Evolutionary conservation across 2,113 vertebrate genomes (phyloP).

Genomic region (Platichthys flesus): DNA sequence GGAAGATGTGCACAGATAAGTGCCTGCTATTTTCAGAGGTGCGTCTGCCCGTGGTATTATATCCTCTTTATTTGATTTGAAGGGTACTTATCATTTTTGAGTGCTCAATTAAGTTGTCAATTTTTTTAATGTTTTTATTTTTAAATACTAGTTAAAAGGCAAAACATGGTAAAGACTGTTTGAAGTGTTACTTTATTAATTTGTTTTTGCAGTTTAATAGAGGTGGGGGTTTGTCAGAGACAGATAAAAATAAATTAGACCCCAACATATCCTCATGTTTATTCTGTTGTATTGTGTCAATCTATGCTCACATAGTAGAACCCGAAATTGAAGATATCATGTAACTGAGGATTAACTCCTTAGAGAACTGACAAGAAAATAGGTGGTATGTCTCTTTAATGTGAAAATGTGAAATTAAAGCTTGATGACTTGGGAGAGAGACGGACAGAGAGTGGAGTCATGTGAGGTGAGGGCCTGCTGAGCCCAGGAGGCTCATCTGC

Average conservation of each 20-base stretch:
- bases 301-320: neutral
- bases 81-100: neutral
- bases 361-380: neutral
- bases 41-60: neutral
- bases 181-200: neutral
- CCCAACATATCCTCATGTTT: neutral
- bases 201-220: neutral
- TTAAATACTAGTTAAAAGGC: neutral
- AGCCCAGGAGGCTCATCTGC: constrained; percentile 39
- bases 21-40: neutral
- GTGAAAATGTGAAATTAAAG: neutral
- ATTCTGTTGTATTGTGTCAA: neutral
- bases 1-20: neutral
- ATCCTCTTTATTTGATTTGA: neutral
- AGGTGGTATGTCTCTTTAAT: neutral
- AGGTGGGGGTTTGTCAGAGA: neutral
- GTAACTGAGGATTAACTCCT: too few relatives aligned
- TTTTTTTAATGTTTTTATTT: too few relatives aligned
- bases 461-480: constrained; percentile 33
- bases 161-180: neutral
- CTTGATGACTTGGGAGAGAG: neutral
- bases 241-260: neutral
- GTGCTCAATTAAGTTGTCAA: too few relatives aligned
- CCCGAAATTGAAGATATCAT: neutral
- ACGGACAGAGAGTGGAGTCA: neutral